phyloP scores from a whole-genome alignment of 2,888 invertebrate species.

The Diarsia rubi region DNA sequence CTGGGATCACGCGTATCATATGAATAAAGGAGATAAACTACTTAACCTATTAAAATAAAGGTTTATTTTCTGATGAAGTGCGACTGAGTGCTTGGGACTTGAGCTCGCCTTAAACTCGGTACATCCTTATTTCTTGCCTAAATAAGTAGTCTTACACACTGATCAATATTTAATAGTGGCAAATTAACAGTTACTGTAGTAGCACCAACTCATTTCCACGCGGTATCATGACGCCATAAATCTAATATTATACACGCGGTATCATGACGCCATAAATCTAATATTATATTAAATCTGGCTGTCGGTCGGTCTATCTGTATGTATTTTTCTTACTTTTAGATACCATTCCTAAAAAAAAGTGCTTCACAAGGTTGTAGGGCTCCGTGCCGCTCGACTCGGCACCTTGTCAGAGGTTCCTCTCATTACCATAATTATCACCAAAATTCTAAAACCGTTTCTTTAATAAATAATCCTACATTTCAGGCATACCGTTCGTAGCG shows the following conservation, averaged over 20 bases:
- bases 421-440: not conserved
- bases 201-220: not conserved
- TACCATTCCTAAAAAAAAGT: not conserved
- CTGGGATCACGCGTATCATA: not conserved
- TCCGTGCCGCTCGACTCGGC: not conserved
- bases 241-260: not conserved
- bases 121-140: not conserved
- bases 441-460: not conserved
- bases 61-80: not conserved
- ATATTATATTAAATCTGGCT: not conserved
- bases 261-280: not conserved
- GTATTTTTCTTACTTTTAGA: not conserved
- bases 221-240: not conserved
- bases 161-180: not conserved
- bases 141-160: not conserved
- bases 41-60: not conserved
- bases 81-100: not conserved
- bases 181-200: not conserved
- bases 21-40: not conserved
- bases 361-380: not conserved
- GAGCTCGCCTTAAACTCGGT: not conserved
- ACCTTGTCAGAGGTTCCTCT: not conserved
- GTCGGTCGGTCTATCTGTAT: not conserved
- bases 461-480: not conserved
- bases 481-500: constrained; percentile 78